Evolutionary conservation across 2,797 vertebrate species (phyloP).

Genomic region (Setipinna tenuifilis): DNA sequence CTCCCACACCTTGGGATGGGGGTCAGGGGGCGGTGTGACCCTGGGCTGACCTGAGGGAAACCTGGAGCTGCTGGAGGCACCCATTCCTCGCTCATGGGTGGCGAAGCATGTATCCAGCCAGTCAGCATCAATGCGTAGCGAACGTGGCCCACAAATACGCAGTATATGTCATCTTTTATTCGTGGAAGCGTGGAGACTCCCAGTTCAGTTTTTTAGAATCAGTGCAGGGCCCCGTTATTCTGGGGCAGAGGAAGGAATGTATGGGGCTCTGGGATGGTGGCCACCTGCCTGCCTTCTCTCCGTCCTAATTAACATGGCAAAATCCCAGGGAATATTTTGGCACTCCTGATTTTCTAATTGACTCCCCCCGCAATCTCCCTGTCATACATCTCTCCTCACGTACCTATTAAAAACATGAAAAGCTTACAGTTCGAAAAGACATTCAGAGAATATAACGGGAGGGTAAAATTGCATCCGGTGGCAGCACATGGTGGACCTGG

Average conservation of each 20-base stretch:
- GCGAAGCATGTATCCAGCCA: not conserved
- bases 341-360: conserved; percentile 16
- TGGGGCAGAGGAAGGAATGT: not conserved
- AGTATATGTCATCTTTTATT: not conserved
- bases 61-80: not conserved
- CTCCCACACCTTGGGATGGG: not conserved
- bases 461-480: not conserved
- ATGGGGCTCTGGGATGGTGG: not conserved
- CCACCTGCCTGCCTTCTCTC: not conserved
- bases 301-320: conserved; percentile 15
- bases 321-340: conserved; percentile 24
- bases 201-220: not conserved
- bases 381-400: conserved; percentile 3
- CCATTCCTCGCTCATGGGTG: not conserved
- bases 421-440: not conserved
- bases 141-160: not conserved
- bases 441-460: not conserved
- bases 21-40: not conserved
- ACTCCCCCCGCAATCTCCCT: not conserved
- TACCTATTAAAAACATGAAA: not conserved
- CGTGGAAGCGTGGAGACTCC: not conserved
- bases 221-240: not conserved
- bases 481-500: not conserved
- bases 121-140: not conserved
- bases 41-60: not conserved